Evolutionary conservation across 2,888 invertebrate genomes (phyloP).

Genomic region (Chloromyia formosa): DNA sequence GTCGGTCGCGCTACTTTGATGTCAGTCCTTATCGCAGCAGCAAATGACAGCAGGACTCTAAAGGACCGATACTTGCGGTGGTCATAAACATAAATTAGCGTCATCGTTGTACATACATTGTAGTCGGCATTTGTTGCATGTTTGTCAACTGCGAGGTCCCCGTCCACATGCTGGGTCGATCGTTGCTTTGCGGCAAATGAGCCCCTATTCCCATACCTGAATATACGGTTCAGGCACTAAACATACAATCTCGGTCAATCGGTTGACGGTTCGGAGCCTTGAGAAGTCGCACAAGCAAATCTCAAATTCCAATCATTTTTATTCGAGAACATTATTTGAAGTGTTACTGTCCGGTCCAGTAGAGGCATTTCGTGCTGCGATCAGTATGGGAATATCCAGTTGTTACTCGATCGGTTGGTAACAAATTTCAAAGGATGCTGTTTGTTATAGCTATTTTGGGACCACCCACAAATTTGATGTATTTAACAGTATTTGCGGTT

Average conservation of each 20-base stretch:
- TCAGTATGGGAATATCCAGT: conserved; percentile 30
- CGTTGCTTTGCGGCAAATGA: conserved; percentile 10
- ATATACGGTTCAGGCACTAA: neutral
- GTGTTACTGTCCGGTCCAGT: conserved; percentile 34
- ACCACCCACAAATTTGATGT: conserved; percentile 32
- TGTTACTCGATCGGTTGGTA: neutral
- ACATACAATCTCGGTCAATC: neutral
- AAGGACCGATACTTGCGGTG: conserved; percentile 18
- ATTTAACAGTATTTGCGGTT: conserved; percentile 25
- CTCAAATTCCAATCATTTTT: conserved; percentile 38
- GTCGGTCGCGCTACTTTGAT: conserved; percentile 32
- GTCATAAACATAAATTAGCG: conserved; percentile 44
- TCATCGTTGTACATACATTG: conserved; percentile 15
- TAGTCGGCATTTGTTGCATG: conserved; percentile 41
- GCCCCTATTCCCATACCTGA: conserved; percentile 14
- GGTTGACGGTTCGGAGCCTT: neutral
- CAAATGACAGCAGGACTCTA: conserved; percentile 32
- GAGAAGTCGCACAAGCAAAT: conserved; percentile 38
- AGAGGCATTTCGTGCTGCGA: conserved; percentile 37
- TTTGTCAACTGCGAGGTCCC: conserved; percentile 29
- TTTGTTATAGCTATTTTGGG: neutral
- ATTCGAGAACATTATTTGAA: conserved; percentile 39
- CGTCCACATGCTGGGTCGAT: neutral
- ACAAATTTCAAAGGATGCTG: neutral
- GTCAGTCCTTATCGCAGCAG: conserved; percentile 13